Percentiles rank a stretch among this genome's conserved stretches.
phyloP scores from a whole-genome alignment of 2,888 invertebrate species.

The Tachina grossa region DNA sequence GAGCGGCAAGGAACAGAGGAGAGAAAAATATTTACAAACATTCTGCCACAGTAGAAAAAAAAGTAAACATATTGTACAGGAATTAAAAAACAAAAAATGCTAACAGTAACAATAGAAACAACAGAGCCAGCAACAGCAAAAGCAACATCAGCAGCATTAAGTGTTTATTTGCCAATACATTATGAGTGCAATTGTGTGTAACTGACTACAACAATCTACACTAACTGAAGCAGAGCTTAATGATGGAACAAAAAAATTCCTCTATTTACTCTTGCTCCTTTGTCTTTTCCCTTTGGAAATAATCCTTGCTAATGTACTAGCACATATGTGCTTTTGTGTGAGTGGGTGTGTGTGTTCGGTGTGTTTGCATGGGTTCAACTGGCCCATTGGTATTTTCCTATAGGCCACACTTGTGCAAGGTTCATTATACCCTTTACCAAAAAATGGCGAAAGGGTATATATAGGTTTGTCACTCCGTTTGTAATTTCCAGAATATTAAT shows the following conservation, averaged over 20 bases:
- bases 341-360: background rate
- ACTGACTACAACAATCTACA: conserved; percentile 63
- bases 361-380: conserved; percentile 9
- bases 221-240: conserved; percentile 26
- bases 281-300: background rate
- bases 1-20: background rate
- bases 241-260: background rate
- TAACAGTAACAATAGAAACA: conserved; percentile 16
- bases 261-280: background rate
- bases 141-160: conserved; percentile 49
- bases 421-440: too few species aligned
- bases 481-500: too few species aligned
- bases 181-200: conserved; percentile 69
- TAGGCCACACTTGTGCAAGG: conserved; percentile 16
- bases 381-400: conserved; percentile 9
- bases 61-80: conserved; percentile 16
- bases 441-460: too few species aligned
- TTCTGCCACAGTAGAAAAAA: background rate
- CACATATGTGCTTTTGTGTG: background rate
- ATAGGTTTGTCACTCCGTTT: too few species aligned
- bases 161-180: conserved; percentile 69
- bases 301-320: conserved; percentile 3
- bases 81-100: conserved; percentile 36
- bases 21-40: background rate
- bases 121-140: conserved; percentile 20